Evolutionary conservation across 2,888 invertebrate genomes (phyloP).

Genomic region (Calameuta filiformis): DNA sequence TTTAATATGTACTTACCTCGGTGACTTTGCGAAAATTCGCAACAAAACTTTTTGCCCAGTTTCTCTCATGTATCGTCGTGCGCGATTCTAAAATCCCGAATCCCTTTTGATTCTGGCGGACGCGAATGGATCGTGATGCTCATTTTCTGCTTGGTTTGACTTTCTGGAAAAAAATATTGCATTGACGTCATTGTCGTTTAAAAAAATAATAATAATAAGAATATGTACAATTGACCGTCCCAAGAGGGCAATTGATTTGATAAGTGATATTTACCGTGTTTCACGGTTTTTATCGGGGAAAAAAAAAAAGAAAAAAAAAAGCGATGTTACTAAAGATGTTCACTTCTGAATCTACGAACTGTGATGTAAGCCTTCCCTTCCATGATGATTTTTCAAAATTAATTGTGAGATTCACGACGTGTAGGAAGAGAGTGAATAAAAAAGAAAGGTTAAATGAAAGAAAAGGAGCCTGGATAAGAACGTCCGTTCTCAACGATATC

Average conservation of each 20-base stretch:
- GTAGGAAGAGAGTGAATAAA: neutral
- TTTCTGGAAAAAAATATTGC: neutral
- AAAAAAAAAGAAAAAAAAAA: neutral
- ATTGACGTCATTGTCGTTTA: neutral
- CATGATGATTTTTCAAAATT: neutral
- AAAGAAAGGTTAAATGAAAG: neutral
- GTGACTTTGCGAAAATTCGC: neutral
- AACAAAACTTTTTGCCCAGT: neutral
- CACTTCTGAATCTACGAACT: neutral
- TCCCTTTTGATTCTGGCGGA: neutral
- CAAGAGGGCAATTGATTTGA: neutral
- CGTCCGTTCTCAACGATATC: neutral
- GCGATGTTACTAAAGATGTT: neutral
- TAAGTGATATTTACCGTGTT: neutral
- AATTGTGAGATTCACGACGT: neutral
- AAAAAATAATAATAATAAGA: neutral
- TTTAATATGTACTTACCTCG: neutral
- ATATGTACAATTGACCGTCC: neutral
- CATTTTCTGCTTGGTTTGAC: neutral
- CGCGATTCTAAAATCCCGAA: neutral
- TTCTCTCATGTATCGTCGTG: neutral
- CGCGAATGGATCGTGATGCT: neutral
- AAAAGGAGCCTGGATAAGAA: neutral
- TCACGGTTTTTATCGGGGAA: neutral
- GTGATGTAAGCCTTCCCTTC: neutral